Evolutionary conservation across 2,888 invertebrate species (phyloP).

Genomic region (Leistus spinibarbis): DNA sequence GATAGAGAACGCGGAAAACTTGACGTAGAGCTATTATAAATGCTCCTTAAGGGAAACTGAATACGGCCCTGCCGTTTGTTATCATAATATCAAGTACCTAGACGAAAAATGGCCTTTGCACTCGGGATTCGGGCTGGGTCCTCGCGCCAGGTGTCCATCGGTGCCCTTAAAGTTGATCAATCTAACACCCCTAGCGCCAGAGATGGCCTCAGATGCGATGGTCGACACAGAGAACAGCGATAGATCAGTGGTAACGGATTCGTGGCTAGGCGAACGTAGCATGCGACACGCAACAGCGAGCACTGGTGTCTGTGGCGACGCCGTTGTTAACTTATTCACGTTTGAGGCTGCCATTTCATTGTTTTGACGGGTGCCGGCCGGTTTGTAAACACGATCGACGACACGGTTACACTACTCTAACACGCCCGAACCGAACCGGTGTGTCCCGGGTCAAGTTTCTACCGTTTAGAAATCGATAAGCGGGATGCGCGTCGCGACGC

Average conservation of each 20-base stretch:
- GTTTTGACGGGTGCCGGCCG: not conserved
- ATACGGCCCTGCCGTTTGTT: slow-evolving; percentile 1
- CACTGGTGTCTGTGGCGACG: slow-evolving; percentile 58
- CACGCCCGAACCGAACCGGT: not conserved
- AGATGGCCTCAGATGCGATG: slow-evolving; percentile 61
- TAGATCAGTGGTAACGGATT: slow-evolving; percentile 82
- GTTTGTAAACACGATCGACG: not conserved
- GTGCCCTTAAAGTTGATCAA: slow-evolving; percentile 60
- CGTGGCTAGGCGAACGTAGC: slow-evolving; percentile 80
- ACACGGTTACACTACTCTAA: not conserved
- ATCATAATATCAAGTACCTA: slow-evolving; percentile 33
- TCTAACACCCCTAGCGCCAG: slow-evolving; percentile 47
- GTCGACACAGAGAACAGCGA: slow-evolving; percentile 74
- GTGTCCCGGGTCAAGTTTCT: not conserved
- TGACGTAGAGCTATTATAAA: no score
- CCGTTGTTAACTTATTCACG: slow-evolving; percentile 3
- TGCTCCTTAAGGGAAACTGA: not conserved
- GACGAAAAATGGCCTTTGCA: slow-evolving; percentile 50
- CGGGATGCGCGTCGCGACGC: not conserved
- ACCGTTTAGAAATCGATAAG: not conserved
- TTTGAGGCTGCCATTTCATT: slow-evolving; percentile 24
- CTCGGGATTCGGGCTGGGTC: slow-evolving; percentile 77
- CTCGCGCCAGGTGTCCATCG: slow-evolving; percentile 61
- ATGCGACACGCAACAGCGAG: slow-evolving; percentile 66
- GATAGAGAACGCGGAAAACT: no score